A percentile compares a stretch with the other conserved stretches of the same genome.
Evolutionary conservation across 2,888 invertebrate species (phyloP).

Genomic region (Aphidoletes aphidimyza): DNA sequence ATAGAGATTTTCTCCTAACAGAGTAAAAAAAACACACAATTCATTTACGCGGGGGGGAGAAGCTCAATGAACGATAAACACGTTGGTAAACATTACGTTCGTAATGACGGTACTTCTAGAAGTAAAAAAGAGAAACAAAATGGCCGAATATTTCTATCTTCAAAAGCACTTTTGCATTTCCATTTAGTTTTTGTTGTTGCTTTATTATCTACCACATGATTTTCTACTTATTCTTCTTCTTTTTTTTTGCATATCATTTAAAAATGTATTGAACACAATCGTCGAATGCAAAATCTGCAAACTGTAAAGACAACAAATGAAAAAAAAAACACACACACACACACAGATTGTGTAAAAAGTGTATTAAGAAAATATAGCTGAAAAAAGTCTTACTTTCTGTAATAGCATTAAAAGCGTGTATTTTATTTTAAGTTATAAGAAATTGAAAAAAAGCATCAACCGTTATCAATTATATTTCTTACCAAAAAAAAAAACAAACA

Average conservation of each 20-base stretch:
- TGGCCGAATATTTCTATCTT: background rate
- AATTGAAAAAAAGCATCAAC: background rate
- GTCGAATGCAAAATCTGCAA: too few species aligned
- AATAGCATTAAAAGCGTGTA: background rate
- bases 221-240: too few species aligned
- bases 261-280: too few species aligned
- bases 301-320: background rate
- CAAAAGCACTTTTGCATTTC: slow-evolving; percentile 19
- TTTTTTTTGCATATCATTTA: too few species aligned
- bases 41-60: too few species aligned
- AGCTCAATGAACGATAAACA: background rate
- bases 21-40: background rate
- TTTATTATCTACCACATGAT: slow-evolving; percentile 11
- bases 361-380: background rate
- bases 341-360: background rate
- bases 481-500: slow-evolving; percentile 39
- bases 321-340: background rate
- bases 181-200: slow-evolving; percentile 11
- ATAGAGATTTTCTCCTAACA: background rate
- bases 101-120: background rate
- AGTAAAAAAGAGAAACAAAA: background rate
- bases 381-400: background rate
- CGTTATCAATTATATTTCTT: slow-evolving; percentile 18
- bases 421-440: slow-evolving; percentile 28
- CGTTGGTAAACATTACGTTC: background rate